Evolutionary conservation across 2,888 invertebrate species (phyloP).

Genomic region (Dynastes hyllus): DNA sequence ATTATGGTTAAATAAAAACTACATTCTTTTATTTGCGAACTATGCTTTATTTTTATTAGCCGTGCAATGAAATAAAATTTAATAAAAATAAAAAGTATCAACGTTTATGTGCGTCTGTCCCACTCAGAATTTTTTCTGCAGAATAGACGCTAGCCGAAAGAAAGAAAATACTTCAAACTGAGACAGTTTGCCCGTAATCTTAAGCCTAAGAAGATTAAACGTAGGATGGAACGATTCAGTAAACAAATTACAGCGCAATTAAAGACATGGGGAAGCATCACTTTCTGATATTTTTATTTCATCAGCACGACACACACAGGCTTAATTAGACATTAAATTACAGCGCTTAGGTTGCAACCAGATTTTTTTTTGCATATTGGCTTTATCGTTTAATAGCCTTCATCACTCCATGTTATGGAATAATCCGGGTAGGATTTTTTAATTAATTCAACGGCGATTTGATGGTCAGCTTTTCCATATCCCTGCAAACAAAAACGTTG

Average conservation of each 20-base stretch:
- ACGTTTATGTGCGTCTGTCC: too few relatives aligned
- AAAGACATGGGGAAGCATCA: slow-evolving; percentile 6
- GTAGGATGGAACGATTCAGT: slow-evolving; percentile 12
- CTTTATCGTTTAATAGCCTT: slow-evolving; percentile 79
- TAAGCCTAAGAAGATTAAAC: background rate
- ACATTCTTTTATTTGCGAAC: too few relatives aligned
- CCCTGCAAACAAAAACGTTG: slow-evolving; percentile 73
- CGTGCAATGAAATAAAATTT: too few relatives aligned
- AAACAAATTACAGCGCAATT: slow-evolving; percentile 26
- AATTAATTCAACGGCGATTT: slow-evolving; percentile 82
- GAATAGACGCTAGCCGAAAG: background rate
- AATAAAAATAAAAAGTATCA: too few relatives aligned
- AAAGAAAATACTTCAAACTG: background rate
- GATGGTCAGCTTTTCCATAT: slow-evolving; percentile 93
- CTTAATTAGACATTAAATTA: slow-evolving; percentile 39
- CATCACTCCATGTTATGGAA: slow-evolving; percentile 86
- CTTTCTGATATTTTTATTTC: slow-evolving; percentile 39
- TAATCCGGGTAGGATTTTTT: slow-evolving; percentile 84
- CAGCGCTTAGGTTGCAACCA: slow-evolving; percentile 12
- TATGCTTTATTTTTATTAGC: too few relatives aligned
- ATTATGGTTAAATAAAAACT: too few relatives aligned
- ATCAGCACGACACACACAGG: slow-evolving; percentile 36
- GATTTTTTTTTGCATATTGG: slow-evolving; percentile 2
- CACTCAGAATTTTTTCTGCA: too few relatives aligned
- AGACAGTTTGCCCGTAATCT: background rate